Percentiles rank a stretch among this genome's conserved stretches.
These are phyloP conservation scores for Platycercus adscitus DNA, from an alignment of 2,113 vertebrate genomes.

Conservation along the genomic window DNA sequence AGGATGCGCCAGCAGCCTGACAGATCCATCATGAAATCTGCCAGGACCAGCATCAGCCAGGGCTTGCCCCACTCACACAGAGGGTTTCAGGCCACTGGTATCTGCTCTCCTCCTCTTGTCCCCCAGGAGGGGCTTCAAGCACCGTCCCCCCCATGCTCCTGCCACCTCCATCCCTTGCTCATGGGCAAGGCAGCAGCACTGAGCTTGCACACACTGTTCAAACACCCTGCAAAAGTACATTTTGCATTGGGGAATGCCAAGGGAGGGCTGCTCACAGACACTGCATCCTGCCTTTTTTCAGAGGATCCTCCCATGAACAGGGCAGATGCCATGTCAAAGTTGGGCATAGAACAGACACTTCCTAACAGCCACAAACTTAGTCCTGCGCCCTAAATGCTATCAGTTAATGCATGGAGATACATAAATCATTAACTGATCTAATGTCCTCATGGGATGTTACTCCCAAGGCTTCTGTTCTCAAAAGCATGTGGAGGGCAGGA, in stretches of 20 bases:
- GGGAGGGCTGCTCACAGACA: background rate
- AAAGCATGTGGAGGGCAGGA: background rate
- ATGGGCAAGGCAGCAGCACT: background rate
- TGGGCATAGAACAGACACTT: background rate
- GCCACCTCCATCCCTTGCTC: background rate
- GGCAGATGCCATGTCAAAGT: fast-evolving
- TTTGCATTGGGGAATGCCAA: background rate
- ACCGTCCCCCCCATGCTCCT: fast-evolving
- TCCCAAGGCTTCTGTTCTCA: background rate
- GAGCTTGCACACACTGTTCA: background rate
- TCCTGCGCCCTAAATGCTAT: background rate
- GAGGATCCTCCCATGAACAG: background rate
- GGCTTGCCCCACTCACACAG: background rate
- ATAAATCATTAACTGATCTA: background rate
- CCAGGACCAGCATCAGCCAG: background rate
- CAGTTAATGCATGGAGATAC: background rate
- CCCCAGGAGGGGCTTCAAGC: background rate
- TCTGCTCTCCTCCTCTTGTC: background rate
- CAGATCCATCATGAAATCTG: background rate
- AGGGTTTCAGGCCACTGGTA: background rate
- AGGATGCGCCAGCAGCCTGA: background rate
- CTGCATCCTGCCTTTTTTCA: background rate
- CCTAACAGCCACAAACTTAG: background rate
- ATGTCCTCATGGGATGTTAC: background rate
- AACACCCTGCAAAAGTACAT: background rate